phyloP scores from a whole-genome alignment of 2,113 vertebrate species.

The Poicephalus gulielmi region DNA sequence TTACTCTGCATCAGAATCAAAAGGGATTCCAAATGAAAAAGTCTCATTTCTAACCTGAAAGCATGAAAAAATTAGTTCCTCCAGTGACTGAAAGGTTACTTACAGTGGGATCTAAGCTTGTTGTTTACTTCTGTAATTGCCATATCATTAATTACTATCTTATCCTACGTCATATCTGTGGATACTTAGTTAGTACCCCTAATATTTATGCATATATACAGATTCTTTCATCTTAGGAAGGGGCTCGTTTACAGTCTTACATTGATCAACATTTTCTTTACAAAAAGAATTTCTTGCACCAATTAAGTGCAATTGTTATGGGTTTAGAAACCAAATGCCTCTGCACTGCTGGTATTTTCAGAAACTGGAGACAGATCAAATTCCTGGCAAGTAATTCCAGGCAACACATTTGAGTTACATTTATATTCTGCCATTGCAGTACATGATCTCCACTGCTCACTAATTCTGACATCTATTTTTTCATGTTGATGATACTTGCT shows the following conservation, averaged over 20 bases:
- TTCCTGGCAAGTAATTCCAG: neutral
- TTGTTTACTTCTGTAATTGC: neutral
- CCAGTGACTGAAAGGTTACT: neutral
- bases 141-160: neutral
- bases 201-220: neutral
- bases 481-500: neutral
- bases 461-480: neutral
- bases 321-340: conserved; percentile 1
- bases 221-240: neutral
- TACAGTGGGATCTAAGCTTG: neutral
- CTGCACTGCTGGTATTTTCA: conserved; percentile 18
- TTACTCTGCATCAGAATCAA: neutral
- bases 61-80: neutral
- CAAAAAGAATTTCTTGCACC: neutral
- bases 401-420: neutral
- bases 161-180: neutral
- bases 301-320: neutral
- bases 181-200: neutral
- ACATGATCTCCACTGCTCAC: neutral
- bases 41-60: neutral
- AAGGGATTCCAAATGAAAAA: neutral
- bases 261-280: neutral
- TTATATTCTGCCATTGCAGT: neutral
- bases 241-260: neutral
- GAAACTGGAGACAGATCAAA: neutral